Base-by-base conservation (phyloP, 2,888 invertebrate genomes). In the Ichneumoninae sp. region DNA sequence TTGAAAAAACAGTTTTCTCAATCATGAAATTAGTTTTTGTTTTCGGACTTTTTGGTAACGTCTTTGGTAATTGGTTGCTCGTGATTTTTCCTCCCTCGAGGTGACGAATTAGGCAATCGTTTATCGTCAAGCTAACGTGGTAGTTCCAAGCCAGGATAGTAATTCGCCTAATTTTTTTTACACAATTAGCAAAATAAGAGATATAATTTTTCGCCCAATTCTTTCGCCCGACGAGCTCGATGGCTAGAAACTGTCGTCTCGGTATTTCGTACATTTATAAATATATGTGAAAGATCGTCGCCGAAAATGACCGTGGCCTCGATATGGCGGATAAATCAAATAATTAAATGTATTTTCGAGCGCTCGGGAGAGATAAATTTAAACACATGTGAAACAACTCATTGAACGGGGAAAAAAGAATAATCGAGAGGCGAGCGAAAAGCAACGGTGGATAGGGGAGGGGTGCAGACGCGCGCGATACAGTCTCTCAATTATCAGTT, bases 341-440 rank as follows among this genome's bases (percentile, higher is more conserved):
- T 57, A 50, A 77, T 77, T 72, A 22, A 50, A 71, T 77, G 47
- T 68, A 68, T 82, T 77, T 47, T 7, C 47, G 50, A 66, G 54
- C 66, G n/a, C 47, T 76, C 36, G 8, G 10, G 13, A 3, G 44
- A 47, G 16, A 60, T 47, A 70, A 70, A 57, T 77, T 77, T 77
- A 22, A 7, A 44, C 22, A 74, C 36, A 50, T 60, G 30, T 47
- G 13, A 36, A 68, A 57, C 10, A 33, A 75, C n/a, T 52, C 60
- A n/a, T 70, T 80, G 60, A 40, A 52, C 36, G 22, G n/a, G 3
- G 68, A 47, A 68, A 19, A 7, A 30, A 54, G 54, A 66, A 80
- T 47, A 57, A 54, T 54, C 19, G 33, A 57, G 72, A 60, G 19
- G 3, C n/a, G 22, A 40, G 19, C 33, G 50, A 68, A 57, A 50